Evolutionary conservation across 2,888 invertebrate genomes (phyloP).

Genomic region (Trissolcus brochymenae): DNA sequence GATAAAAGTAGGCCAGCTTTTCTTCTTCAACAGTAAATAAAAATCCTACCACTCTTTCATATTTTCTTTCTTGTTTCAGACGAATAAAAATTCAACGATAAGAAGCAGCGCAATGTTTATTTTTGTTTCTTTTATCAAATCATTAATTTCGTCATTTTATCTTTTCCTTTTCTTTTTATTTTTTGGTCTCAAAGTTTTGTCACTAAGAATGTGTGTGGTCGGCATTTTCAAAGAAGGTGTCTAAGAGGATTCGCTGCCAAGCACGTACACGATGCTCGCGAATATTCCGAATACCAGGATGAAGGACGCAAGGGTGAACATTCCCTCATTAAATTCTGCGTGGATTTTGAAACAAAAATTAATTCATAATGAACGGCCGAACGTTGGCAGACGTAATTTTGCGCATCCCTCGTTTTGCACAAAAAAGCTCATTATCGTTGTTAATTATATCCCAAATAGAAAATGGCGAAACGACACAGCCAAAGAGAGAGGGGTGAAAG

Average conservation of each 20-base stretch:
- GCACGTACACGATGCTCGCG: slow-evolving; percentile 64
- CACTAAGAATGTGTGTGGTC: slow-evolving; percentile 32
- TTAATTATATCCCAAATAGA: no score
- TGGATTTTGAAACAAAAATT: slow-evolving; percentile 35
- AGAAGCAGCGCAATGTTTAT: no score
- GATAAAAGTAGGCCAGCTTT: slow-evolving; percentile 54
- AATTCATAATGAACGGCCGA: slow-evolving; percentile 9
- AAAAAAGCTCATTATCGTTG: no score
- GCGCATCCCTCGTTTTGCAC: no score
- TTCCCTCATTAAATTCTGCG: slow-evolving; percentile 65
- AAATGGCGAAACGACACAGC: no score
- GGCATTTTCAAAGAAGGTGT: slow-evolving; percentile 42
- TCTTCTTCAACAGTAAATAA: no score
- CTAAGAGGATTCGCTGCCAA: slow-evolving; percentile 62
- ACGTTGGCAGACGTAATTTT: no score
- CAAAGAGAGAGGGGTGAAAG: no score
- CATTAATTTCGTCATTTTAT: slow-evolving; percentile 1
- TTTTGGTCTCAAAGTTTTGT: slow-evolving; percentile 7
- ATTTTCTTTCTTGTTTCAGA: no score
- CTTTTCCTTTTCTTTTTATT: slow-evolving; percentile 13
- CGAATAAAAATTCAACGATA: no score
- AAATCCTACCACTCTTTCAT: no score
- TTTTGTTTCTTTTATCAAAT: not conserved
- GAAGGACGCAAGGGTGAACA: slow-evolving; percentile 67
- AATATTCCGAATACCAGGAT: slow-evolving; percentile 65